phyloP scores from a whole-genome alignment of 2,888 invertebrate genomes.

The Panopea generosa region DNA sequence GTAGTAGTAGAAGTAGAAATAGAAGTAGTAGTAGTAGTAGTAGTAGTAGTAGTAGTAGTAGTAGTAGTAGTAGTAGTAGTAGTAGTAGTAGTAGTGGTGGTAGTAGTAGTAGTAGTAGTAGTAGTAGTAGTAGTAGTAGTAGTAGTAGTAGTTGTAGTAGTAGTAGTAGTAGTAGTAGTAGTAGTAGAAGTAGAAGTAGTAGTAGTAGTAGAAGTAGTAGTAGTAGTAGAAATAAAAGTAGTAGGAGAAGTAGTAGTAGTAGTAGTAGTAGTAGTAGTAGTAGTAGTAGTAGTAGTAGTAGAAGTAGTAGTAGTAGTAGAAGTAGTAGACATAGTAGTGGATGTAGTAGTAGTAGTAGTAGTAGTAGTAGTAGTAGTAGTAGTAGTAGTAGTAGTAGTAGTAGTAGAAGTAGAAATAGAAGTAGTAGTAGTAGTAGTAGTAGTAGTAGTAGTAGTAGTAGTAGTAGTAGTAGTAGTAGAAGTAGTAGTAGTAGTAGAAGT shows the following conservation, averaged over 20 bases:
- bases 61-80: not conserved
- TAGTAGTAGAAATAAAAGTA: not conserved
- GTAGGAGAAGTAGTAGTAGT: too few species aligned
- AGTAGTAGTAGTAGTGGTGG: not conserved
- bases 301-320: constrained; percentile 5
- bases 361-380: constrained; percentile 1
- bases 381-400: constrained; percentile 10
- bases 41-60: constrained; percentile 2
- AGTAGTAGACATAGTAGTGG: too few species aligned
- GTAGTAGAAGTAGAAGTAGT: not conserved
- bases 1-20: too few species aligned
- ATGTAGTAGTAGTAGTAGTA: too few species aligned
- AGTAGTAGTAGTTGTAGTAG: not conserved
- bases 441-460: not conserved
- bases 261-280: too few species aligned
- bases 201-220: not conserved
- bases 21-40: too few species aligned
- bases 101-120: not conserved
- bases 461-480: constrained; percentile 11
- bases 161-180: not conserved
- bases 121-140: not conserved
- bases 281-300: constrained; percentile 7
- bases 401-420: too few species aligned
- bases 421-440: not conserved
- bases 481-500: not conserved